Base-by-base conservation (phyloP, 1,140 invertebrate species). In the Gryon sp. region DNA sequence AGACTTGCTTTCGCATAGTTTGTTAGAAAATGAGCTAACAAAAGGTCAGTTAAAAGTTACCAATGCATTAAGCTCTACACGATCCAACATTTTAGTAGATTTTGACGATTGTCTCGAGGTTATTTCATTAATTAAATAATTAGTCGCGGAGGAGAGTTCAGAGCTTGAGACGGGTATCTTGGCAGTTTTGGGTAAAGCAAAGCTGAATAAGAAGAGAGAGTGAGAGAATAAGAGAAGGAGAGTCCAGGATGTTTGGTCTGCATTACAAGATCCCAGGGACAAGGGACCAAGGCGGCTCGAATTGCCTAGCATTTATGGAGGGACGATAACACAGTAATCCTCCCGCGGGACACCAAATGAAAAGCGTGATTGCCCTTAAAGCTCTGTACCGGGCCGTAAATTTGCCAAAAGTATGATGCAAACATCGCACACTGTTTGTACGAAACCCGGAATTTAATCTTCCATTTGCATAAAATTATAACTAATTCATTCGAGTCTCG, bases 321-420 rank as follows among this genome's bases (percentile, higher is more conserved):
- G 80, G 84, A 86, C 86, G 84, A 87, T 87, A 87, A 87, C 83
- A 81, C 82, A 83, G 82, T 88, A 87, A 88, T 87, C 84, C 83
- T 74, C 53, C 83, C 76, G 72, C 76, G 81, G 82, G 82, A 84
- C 83, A 83, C 59, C 80, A 80, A 82, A 84, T 83, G 83, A 83
- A 83, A 77, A 72, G 65, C 74, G 66, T 77, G 74, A 77, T 76
- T 76, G 65, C 73, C 65, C 65, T 69, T 76, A 76, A 76, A 76
- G 65, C 65, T 59, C 59, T 52, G 41, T 24, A 65, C 74, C 52
- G 36, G 38, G 36, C 48, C 63, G 57, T 70, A 76, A 68, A 76
- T 68, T 76, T 68, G 48, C 62, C 36, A 24, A 68, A 76, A 63
- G 72, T 68, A 76, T 68, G 53, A 57, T 63, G 53, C 48, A 62